phyloP scores from a whole-genome alignment of 2,888 invertebrate genomes.

The Caenorhabditis auriculariae region DNA sequence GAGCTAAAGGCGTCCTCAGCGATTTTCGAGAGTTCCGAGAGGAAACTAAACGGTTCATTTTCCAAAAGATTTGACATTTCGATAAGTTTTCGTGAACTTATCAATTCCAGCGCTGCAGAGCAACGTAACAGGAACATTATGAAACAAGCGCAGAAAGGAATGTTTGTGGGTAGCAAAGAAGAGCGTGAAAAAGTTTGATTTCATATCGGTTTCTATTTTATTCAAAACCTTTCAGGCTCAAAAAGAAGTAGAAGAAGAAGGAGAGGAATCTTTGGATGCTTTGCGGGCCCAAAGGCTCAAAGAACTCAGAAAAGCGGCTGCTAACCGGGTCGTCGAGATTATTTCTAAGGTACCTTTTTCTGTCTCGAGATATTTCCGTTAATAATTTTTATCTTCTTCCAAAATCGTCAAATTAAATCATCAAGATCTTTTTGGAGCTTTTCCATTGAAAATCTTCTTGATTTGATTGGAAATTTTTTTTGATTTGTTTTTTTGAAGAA shows the following conservation, averaged over 20 bases:
- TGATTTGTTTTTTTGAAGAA: no score
- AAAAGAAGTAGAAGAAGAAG: slow-evolving; percentile 21
- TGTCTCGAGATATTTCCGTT: not conserved
- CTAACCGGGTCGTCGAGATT: slow-evolving; percentile 49
- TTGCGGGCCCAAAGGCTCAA: slow-evolving; percentile 41
- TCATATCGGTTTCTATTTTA: not conserved
- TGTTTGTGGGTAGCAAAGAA: slow-evolving; percentile 31
- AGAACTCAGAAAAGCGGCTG: slow-evolving; percentile 40
- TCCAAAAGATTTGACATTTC: not conserved
- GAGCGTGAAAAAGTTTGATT: slow-evolving; percentile 24
- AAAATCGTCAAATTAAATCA: no score
- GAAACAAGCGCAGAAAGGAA: slow-evolving; percentile 31
- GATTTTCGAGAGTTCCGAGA: slow-evolving; percentile 34
- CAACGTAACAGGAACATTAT: slow-evolving; percentile 18
- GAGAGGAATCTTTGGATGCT: slow-evolving; percentile 43
- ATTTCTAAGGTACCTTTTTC: slow-evolving; percentile 35
- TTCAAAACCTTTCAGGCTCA: slow-evolving; percentile 7
- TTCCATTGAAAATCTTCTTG: no score
- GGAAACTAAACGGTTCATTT: slow-evolving; percentile 19
- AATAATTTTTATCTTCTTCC: no score
- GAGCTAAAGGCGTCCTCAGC: slow-evolving; percentile 45
- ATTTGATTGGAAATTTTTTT: no score
- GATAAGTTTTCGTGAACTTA: not conserved
- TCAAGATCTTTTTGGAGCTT: no score
- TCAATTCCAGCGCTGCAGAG: slow-evolving; percentile 13